Evolutionary conservation across 2,888 invertebrate genomes (phyloP), one percentile per base, ranked within the genome.

Genomic region (Mythimna vitellina): DNA sequence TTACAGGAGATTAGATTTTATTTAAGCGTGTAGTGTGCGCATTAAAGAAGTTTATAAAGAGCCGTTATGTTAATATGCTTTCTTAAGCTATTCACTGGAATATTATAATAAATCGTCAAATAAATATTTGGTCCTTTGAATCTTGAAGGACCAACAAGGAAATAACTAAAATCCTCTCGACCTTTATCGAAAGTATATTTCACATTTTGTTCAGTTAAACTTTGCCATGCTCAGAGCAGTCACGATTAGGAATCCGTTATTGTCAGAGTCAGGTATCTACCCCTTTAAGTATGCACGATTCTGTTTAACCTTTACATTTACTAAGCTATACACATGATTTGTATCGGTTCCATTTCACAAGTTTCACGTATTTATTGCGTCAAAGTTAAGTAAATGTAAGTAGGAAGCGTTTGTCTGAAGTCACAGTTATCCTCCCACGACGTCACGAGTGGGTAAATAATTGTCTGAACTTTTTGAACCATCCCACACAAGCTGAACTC

Each of bases 401-500:
- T 70, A 62, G 35, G 38, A 67, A 70, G 67, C 64, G 66, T 68
- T 78, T 80, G 65, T 65, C 61, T 51, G 65, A 53, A 73, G 61
- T 70, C 78, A 66, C 54, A 61, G 61, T 67, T 69, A 57, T 67
- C 73, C 63, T 62, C 78, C 78, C 67, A 80, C 74, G 51, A 35
- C 60, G 49, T 70, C 66, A 69, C 35, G 80, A 79, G 81, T 78
- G 63, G 68, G 65, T 78, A 78, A 80, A 78, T 81, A 67, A 82
- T 69, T 66, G 63, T 75, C 64, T 80, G 69, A 73, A 70, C 70
- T 82, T 72, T 79, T 63, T 63, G 68, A 73, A 79, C 60, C 70
- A 61, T 83, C 73, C 76, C 71, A 84, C 84, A 81, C 72, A 60
- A 58, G 38, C 42, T 68, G 70, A 82, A 80, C 64, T 82, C 79